Percentiles rank a stretch among this genome's conserved stretches.
phyloP scores from a whole-genome alignment of 2,113 vertebrate species.

The Dipodomys spectabilis region DNA sequence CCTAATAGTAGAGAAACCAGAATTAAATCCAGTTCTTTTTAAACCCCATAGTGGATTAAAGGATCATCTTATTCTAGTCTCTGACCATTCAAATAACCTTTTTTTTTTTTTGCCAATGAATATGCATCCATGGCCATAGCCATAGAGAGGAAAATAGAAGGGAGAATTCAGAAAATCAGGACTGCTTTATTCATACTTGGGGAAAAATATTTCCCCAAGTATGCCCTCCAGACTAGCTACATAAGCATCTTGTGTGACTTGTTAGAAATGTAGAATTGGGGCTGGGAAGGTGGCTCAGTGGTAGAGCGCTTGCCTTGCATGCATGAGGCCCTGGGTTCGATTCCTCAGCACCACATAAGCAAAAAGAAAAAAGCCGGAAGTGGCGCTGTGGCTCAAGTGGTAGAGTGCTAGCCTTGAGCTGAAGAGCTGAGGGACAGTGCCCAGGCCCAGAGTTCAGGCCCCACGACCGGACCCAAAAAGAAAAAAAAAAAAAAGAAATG shows the following conservation, averaged over 20 bases:
- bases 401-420: no score
- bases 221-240: neutral
- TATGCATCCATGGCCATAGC: neutral
- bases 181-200: neutral
- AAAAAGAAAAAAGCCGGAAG: no score
- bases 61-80: neutral
- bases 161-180: neutral
- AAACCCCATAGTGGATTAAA: neutral
- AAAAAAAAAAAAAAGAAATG: no score
- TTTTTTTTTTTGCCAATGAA: conserved; percentile 5
- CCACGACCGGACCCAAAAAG: no score
- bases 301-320: no score
- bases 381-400: no score
- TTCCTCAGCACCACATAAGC: no score
- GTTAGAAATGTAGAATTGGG: neutral
- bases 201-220: neutral
- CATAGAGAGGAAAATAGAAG: neutral
- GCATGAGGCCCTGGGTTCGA: no score
- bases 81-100: conserved; percentile 45
- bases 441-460: no score
- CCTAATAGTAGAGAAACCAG: conserved; percentile 22
- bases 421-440: no score
- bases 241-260: neutral
- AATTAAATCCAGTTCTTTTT: conserved; percentile 48
- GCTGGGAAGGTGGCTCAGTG: no score